Conservation (phyloP, 2,888 invertebrate species). For the Agrenia bidenticulata region DNA sequence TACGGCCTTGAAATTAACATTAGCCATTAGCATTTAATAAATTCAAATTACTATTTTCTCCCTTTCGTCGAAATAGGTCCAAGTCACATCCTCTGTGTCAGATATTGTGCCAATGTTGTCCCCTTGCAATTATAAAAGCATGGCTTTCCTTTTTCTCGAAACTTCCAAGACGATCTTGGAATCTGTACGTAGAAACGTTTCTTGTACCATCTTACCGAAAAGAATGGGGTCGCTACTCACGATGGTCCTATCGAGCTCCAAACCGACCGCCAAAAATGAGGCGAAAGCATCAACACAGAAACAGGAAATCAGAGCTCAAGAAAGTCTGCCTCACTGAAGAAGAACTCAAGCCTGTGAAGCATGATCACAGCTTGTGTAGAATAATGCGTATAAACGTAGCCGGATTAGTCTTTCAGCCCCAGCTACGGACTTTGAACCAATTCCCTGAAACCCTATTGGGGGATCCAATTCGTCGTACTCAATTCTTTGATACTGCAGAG, state of each 20-base stretch:
- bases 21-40: no score
- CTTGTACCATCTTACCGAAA: constrained; percentile 9
- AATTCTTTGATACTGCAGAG: constrained; percentile 31
- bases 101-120: no score
- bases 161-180: not conserved
- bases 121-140: no score
- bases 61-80: no score
- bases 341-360: constrained; percentile 16
- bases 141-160: no score
- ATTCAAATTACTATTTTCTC: no score
- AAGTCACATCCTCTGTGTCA: no score
- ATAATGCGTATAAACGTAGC: constrained; percentile 34
- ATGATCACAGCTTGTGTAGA: constrained; percentile 32
- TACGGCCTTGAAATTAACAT: no score
- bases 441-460: constrained; percentile 42
- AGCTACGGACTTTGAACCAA: constrained; percentile 25
- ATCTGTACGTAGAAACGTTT: constrained; percentile 10
- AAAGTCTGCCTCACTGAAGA: not conserved
- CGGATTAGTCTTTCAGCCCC: constrained; percentile 29
- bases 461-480: constrained; percentile 21
- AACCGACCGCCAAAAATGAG: not conserved
- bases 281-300: not conserved
- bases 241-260: not conserved
- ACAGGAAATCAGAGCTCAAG: constrained; percentile 3
- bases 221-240: constrained; percentile 13